These are phyloP conservation scores for Griposia aprilina DNA, from an alignment of 2,888 invertebrate species.

Conservation along the genomic window DNA sequence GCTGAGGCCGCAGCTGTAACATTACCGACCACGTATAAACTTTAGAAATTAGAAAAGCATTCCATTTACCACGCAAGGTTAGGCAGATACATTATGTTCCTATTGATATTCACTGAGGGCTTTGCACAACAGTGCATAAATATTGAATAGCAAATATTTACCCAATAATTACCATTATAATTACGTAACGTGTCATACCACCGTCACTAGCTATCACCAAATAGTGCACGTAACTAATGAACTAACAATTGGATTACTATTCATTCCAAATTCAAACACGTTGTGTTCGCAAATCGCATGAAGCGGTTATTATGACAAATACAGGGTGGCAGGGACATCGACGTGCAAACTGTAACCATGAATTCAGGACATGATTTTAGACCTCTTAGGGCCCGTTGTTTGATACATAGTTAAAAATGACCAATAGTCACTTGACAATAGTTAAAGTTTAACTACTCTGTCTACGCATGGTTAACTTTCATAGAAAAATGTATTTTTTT, in stretches of 20 bases:
- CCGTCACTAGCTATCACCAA: slow-evolving; percentile 34
- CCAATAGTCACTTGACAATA: too few relatives aligned
- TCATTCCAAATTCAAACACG: slow-evolving; percentile 59
- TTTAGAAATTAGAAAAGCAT: slow-evolving; percentile 29
- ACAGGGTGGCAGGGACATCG: slow-evolving; percentile 6
- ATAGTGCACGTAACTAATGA: slow-evolving; percentile 42
- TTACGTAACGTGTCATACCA: slow-evolving; percentile 35
- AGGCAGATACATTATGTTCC: not conserved
- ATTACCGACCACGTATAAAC: not conserved
- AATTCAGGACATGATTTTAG: too few relatives aligned
- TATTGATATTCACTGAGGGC: slow-evolving; percentile 30
- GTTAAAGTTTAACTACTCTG: too few relatives aligned
- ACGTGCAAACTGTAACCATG: too few relatives aligned
- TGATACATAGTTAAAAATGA: too few relatives aligned
- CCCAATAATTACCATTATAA: slow-evolving; percentile 23
- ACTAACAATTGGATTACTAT: slow-evolving; percentile 42
- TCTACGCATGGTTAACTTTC: too few relatives aligned
- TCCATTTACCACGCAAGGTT: not conserved
- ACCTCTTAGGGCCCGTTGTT: too few relatives aligned
- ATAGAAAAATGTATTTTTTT: too few relatives aligned
- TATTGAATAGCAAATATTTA: slow-evolving; percentile 46
- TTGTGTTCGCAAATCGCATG: slow-evolving; percentile 37
- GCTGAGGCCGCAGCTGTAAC: too few relatives aligned
- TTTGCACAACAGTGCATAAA: slow-evolving; percentile 40
- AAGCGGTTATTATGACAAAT: slow-evolving; percentile 60